phyloP scores from a whole-genome alignment of 2,888 invertebrate genomes.

The Lutraria lutraria region DNA sequence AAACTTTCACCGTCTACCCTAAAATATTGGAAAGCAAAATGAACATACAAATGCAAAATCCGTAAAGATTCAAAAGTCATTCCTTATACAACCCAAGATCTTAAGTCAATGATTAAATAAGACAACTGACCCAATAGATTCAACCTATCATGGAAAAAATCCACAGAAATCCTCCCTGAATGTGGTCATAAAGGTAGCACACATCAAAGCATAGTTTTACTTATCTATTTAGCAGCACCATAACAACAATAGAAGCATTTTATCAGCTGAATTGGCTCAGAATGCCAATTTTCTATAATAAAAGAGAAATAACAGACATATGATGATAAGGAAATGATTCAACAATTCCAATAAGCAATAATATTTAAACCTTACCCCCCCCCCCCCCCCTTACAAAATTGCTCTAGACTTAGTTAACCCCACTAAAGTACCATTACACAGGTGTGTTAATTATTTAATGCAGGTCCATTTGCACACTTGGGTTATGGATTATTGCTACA shows the following conservation, averaged over 20 bases:
- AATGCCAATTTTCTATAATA: background rate
- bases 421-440: no score
- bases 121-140: background rate
- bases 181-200: background rate
- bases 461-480: no score
- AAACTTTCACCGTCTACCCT: no score
- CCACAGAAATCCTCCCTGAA: background rate
- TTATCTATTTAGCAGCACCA: background rate
- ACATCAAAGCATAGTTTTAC: background rate
- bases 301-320: background rate
- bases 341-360: background rate
- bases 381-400: no score
- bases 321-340: background rate
- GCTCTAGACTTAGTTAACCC: no score
- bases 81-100: no score
- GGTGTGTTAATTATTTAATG: no score
- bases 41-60: no score
- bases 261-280: background rate
- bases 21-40: no score
- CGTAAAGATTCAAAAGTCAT: no score
- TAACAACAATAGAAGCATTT: background rate
- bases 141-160: background rate
- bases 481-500: no score
- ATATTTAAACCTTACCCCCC: background rate
- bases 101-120: no score